Evolutionary conservation across 1,140 invertebrate genomes (phyloP), one percentile per base, ranked within the genome.

Genomic region (Drosophila azteca): DNA sequence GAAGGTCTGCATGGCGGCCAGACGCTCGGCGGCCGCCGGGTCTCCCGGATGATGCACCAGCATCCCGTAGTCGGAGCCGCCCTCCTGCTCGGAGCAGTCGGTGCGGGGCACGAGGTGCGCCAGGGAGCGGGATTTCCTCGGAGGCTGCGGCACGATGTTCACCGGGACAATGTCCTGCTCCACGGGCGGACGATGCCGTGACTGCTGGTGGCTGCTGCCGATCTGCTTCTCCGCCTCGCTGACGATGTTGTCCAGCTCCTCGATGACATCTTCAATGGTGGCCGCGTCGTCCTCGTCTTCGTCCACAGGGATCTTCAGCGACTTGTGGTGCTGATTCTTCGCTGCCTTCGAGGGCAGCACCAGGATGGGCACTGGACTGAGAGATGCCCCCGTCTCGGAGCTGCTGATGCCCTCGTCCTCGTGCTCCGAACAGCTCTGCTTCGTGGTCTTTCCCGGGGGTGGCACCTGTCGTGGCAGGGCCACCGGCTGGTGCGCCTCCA

Each of bases 371-470:
- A 92, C 95, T 15, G 95, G 95, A 66, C 94, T 95, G 20, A 95
- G 93, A 11, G 95, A 96, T 74, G 95, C 93, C 2, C 91, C 91
- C 7, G 91, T 92, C 84, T 96, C 96, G 0, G 96, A 97, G 2
- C 96, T 96, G 81, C 95, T 96, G 49, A 97, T 97, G 2, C 96
- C 96, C 92, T 97, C 96, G 78, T 96, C 96, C 92, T 97, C 96
- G 15, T 95, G 95, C 70, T 95, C 95, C 2, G 95, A 96, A n/a
- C 95, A 95, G 57, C 94, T 94, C 20, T 79, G 77, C 35, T 90
- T 87, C 57, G 66, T 84, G 24, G 68, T 24, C 41, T 82, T 78
- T 0, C 45, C 24, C 0, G 53, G 51, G 1, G 91, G 89, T 4
- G 87, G 76, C 15, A 92, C 89, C 46, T 91, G 90, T 1, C 91